Base-by-base conservation (phyloP, 2,113 vertebrate genomes). In the Ia io region DNA sequence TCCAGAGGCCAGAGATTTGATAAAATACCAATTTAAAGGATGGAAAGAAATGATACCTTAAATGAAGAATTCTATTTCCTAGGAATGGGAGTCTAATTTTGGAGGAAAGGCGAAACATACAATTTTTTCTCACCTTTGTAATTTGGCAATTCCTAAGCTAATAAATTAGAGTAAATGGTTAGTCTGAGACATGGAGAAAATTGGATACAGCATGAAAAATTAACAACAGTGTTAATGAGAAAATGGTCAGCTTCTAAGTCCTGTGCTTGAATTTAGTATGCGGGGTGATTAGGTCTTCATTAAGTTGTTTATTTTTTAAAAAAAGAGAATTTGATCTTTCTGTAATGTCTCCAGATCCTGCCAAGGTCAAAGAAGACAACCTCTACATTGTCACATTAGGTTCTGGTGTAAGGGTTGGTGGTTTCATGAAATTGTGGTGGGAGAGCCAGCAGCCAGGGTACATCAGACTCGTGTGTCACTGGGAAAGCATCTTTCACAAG, bases 141-240 rank as follows among this genome's bases (percentile, higher is more conserved):
- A 17, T 70, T 73, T 44, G 1, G 73, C 4, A 10, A 47, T 90
- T 85, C 88, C 89, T 71, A 94, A 88, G 71, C 4, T 11, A 93
- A 96, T 95, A 93, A 96, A 95, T 97, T 97, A 95, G 11, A 12
- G 91, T 61, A 91, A 92, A 83, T 96, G 76, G 84, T 85, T 95
- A 94, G 51, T 83, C 65, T 92, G 44, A 88, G 88, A 96, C 92
- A 65, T 67, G 25, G 37, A 88, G 93, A 97, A 95, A 96, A 96
- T 96, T 95, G 91, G 76, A 86, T 92, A 56, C 42, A 73, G 74
- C 35, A 89, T 95, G 76, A 87, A 40, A 4, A 49, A 65, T 96
- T 84, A 95, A 83, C 93, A 96, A 71, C 79, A 91, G 14, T 84
- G 51, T 89, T 97, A 97, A 90, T 95, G 93, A 97, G 95, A 94